Base-by-base conservation (phyloP, 2,113 vertebrate species). In the Scomber colias region DNA sequence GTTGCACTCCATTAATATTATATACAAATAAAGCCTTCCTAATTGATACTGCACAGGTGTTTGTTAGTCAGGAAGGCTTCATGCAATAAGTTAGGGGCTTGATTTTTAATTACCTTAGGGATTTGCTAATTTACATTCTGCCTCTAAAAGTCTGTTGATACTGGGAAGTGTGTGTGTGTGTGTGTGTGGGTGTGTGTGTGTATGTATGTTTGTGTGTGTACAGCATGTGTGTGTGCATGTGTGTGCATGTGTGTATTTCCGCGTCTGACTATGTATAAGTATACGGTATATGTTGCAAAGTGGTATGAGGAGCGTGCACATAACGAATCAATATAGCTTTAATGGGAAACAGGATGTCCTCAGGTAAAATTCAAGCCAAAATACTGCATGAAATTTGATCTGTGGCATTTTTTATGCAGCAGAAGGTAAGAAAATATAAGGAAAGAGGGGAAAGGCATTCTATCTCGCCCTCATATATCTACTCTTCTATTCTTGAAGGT, bases 31-130 rank as follows among this genome's bases (percentile, higher is more conserved):
- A 92, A 82, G 66, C 53, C 30, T 66, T 86, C 65, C 61, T 93
- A 95, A 95, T 92, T 95, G 90, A 94, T 95, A 83, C 68, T 81
- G 81, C 78, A 81, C 94, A 95, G 94, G 93, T 95, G 93, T 79
- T 75, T 93, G 79, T 93, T 94, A 88, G 88, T 89, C 87, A 90
- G 89, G 88, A 81, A 89, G 56, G 79, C 73, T 84, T 66, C 78
- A 82, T 86, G 86, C 65, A 82, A 87, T 87, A 93, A 67, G 89
- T 56, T 90, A 82, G 63, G 74, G 86, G 82, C 85, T 89, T 91
- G 86, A 50, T 80, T 75, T 92, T 87, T 95, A 93, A 96, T 96
- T 94, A 94, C 89, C 83, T 91, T 30, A 66, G 79, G 89, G 92
- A 89, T 91, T 95, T 89, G 83, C 77, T 83, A 3, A 83, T 90